These are phyloP conservation scores for Zeus faber DNA, from an alignment of 2,113 vertebrate genomes.

Conservation along the genomic window DNA sequence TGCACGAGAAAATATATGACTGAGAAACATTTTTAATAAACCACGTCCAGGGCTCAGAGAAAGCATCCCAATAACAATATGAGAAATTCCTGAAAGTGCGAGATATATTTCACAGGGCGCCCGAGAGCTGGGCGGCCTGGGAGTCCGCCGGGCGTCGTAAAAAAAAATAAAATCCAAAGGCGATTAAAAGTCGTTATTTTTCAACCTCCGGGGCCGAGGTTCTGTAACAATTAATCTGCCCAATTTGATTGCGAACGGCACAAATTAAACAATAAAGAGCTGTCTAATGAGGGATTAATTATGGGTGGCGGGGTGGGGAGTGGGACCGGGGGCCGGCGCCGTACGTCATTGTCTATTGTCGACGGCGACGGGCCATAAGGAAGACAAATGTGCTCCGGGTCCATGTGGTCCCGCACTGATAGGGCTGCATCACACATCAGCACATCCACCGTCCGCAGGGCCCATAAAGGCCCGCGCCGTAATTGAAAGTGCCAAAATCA, in stretches of 20 bases:
- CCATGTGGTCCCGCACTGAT: constrained; percentile 96
- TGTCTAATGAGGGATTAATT: constrained; percentile 99
- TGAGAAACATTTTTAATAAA: constrained; percentile 87
- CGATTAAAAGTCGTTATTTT: constrained; percentile 88
- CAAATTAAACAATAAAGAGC: constrained; percentile 99
- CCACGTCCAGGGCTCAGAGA: constrained; percentile 83
- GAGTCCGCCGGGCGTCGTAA: constrained; percentile 68
- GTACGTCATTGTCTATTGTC: constrained; percentile 88
- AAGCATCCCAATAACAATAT: constrained; percentile 68
- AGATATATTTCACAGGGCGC: constrained; percentile 80
- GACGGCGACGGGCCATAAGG: constrained; percentile 82
- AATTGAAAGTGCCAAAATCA: constrained; percentile 99
- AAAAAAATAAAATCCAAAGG: constrained; percentile 60
- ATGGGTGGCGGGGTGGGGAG: constrained; percentile 87
- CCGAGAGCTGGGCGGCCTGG: constrained; percentile 82
- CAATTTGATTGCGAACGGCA: constrained; percentile 99
- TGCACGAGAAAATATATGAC: constrained; percentile 86
- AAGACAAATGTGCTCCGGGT: constrained; percentile 88
- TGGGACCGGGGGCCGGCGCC: constrained; percentile 76
- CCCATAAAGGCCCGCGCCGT: constrained; percentile 79
- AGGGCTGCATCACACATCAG: constrained; percentile 95
- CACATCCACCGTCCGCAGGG: constrained; percentile 89
- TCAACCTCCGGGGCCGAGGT: constrained; percentile 89
- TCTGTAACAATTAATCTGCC: constrained; percentile 98
- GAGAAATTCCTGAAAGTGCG: constrained; percentile 67